Evolutionary conservation across 2,113 vertebrate genomes (phyloP), one percentile per base, ranked within the genome.

Genomic region (Microtus montanus): DNA sequence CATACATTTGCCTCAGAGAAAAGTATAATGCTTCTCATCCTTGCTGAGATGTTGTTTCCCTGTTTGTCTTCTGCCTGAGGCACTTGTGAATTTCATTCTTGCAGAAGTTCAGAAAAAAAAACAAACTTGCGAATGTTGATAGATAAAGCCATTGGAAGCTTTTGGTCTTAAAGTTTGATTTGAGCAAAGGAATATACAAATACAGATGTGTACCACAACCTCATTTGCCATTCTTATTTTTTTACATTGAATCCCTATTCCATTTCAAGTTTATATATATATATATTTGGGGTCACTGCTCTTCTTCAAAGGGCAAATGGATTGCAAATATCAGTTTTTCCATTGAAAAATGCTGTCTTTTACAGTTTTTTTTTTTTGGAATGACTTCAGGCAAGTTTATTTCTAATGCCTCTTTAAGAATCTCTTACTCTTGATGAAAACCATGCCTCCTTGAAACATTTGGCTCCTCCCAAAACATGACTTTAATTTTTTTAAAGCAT

Each of bases 1-100:
- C n/a, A 90, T 94, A 73, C 44, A 47, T 93, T 96, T 91, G 63
- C 54, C 96, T n/a, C 26, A 58, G 85, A 95, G 95, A 89, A 97
- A 89, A 96, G 89, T 93, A 89, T 80, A 94, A 92, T 38, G 2
- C 88, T 73, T 61, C 30, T 19, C 22, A 92, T 41, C 20, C 44
- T 95, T 64, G 86, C 54, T 93, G 89, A 78, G 94, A 93, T 94
- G 68, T 49, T 93, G 54, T 64, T 96, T 95, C 17, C 35, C 3
- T n/a, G 3, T 92, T 61, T 87, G 95, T 28, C 52, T 94, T 94
- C 11, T 95, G 90, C 87, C 85, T 30, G 35, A 93, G 85, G 47
- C 93, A 87, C 19, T 89, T 47, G 24, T 19, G 66, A 96, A n/a
- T 91, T 96, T 95, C 73, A 41, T 93, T 96, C 73, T 92, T 71